These are phyloP conservation scores for Drosophila subquinaria DNA, from an alignment of 2,888 invertebrate genomes.

Conservation along the genomic window DNA sequence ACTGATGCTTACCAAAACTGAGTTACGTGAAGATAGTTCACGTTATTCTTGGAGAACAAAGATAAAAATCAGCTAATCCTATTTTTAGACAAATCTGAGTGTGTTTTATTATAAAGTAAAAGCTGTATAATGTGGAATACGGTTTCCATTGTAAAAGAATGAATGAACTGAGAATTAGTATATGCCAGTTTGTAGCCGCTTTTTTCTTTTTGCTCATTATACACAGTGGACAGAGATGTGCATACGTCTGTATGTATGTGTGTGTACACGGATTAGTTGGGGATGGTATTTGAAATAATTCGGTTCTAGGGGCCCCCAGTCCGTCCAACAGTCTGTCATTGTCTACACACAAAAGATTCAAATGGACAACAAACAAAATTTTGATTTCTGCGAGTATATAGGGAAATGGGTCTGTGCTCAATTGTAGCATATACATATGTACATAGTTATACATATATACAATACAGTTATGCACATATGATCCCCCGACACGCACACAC, in stretches of 20 bases:
- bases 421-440: conserved; percentile 42
- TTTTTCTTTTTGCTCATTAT: conserved; percentile 17
- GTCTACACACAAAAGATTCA: conserved; percentile 60
- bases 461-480: conserved; percentile 1
- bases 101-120: conserved; percentile 6
- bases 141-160: conserved; percentile 13
- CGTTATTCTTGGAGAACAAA: not conserved
- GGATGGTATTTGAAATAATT: conserved; percentile 37
- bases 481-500: conserved; percentile 27
- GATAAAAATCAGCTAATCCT: not conserved
- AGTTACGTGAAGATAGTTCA: not conserved
- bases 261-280: conserved; percentile 14
- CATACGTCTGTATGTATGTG: not conserved
- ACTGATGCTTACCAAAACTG: not conserved
- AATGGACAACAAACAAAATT: conserved; percentile 58
- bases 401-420: conserved; percentile 76
- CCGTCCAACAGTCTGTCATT: conserved; percentile 35
- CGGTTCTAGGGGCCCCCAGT: conserved; percentile 11
- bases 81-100: not conserved
- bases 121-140: not conserved
- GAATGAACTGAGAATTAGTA: conserved; percentile 19
- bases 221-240: conserved; percentile 1
- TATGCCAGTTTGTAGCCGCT: conserved; percentile 40
- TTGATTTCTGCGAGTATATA: conserved; percentile 72
- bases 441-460: conserved; percentile 3